Base-by-base conservation (phyloP, 2,888 invertebrate species). In the Ligdia adustata region DNA sequence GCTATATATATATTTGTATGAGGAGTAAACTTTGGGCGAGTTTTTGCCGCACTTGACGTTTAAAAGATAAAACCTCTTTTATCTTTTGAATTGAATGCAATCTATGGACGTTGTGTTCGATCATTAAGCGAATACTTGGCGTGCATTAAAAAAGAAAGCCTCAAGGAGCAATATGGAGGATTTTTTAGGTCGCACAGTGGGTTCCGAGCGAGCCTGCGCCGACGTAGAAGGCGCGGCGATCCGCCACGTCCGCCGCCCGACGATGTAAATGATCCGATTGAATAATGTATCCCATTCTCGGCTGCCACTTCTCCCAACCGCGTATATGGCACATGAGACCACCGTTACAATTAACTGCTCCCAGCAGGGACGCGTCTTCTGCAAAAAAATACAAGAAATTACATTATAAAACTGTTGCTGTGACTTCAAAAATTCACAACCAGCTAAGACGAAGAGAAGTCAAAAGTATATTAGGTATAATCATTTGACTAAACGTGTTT, bases 231-330 rank as follows among this genome's bases (percentile, higher is more conserved):
- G 88, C 76, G 75, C 64, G 75, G 78, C 81, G 67, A 72, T 75
- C 82, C 82, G 64, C 79, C 82, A 72, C 82, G 81, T 82, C 76
- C 75, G 73, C 72, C 62, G 75, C 76, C 59, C 68, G 55, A 75
- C 85, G 81, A 88, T 88, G 89, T 87, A 88, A 88, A 89, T 86
- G 88, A 86, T 89, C 88, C 80, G 79, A 78, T 83, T 85, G 85
- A 85, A 86, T 87, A 86, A 87, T 87, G 85, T 84, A 82, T 85
- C 79, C 87, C 88, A 81, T 87, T 84, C 82, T 73, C 70, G 80
- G 82, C 71, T 75, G 73, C 72, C 75, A 77, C 74, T 72, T 75
- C 75, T 76, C 71, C 78, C 72, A 71, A 73, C 62, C 57, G 60
- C 84, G 60, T 85, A 88, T 85, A 88, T 77, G 88, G 87, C 76